Evolutionary conservation across 2,113 vertebrate genomes (phyloP), one percentile per base, ranked within the genome.

Genomic region (Serinus canaria): DNA sequence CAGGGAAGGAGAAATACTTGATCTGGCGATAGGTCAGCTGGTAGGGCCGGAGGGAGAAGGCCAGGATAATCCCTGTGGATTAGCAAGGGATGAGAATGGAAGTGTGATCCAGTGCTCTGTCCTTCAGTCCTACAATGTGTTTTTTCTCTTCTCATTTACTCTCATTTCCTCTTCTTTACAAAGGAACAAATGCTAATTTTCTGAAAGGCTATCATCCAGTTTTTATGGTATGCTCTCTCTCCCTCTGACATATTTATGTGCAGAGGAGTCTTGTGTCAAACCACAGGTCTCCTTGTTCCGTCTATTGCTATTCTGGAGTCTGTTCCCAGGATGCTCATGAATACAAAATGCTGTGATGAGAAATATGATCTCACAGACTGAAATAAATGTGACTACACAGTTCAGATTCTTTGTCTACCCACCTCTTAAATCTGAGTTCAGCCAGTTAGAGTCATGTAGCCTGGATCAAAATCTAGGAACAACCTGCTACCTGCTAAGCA

Each of bases 1-100:
- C 99, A 0, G 99, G 99, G 91, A 99, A 99, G 55, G 99, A 98
- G 89, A 99, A 99, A 81, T 99, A 99, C 95, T 99, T 99, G 94
- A 99, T 98, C 97, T 99, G 98, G 76, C 98, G 98, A 96, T 98
- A 97, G 91, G 98, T 98, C 95, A 99, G 96, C 89, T 99, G 98
- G 92, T 98, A 98, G 4, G 98, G 98, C 27, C 99, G 98, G 49
- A 99, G 94, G 46, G 98, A 97, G 47, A 99, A 99, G 2, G 99
- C 99, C 94, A 99, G 89, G 73, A 98, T 96, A 81, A 99, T 98
- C 62, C 99, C 99, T 99, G 96, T 55, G 94, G 41, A 79, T 70
- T 43, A 95, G 62, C 75, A 83, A 89, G 18, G 43, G 73, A 81
- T 63, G 58, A 93, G 80, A 94, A 92, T 66, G 41, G 37, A 73